Evolutionary conservation across 2,888 invertebrate species (phyloP), one percentile per base, ranked within the genome.

Genomic region (Ennomos quercinarius): DNA sequence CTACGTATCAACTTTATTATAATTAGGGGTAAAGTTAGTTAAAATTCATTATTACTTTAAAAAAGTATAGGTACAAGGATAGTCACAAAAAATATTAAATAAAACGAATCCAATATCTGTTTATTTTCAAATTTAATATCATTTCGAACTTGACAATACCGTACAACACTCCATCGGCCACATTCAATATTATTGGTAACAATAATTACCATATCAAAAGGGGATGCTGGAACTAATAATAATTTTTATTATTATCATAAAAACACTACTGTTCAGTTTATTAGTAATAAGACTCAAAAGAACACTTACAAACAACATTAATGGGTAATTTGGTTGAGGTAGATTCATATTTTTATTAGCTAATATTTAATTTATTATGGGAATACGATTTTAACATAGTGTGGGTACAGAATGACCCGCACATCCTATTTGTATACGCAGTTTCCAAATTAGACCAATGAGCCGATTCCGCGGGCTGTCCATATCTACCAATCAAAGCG

Each of bases 291-390:
- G 89, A 91, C 87, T 88, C 86, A 89, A 89, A 88, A 87, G 87
- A 91, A 90, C 88, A 89, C 90, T 91, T 91, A 91, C 70, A 86
- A 86, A 90, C 81, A 84, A 91, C 85, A 79, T 89, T 90, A 89
- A 87, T 85, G 88, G 90, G 88, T 90, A 90, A 87, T 91, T 90
- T 91, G 84, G 86, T 89, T 91, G 91, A 91, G 91, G 91, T 91
- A 91, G 91, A 91, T 91, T 88, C 80, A 76, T 68, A 80, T 77
- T 80, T 83, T 80, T 70, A 72, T 75, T 73, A 83, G 83, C 82
- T 87, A 87, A 79, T 67, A 72, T 73, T 71, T 70, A 58, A 55
- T 66, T 52, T 55, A 70, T 63, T 74, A 74, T 74, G 77, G 73
- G 74, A 67, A 72, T 73, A 74, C 69, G 71, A 67, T 61, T 41